Evolutionary conservation across 2,888 invertebrate species (phyloP), one percentile per base, ranked within the genome.

Genomic region (Chrysolina haemoptera): DNA sequence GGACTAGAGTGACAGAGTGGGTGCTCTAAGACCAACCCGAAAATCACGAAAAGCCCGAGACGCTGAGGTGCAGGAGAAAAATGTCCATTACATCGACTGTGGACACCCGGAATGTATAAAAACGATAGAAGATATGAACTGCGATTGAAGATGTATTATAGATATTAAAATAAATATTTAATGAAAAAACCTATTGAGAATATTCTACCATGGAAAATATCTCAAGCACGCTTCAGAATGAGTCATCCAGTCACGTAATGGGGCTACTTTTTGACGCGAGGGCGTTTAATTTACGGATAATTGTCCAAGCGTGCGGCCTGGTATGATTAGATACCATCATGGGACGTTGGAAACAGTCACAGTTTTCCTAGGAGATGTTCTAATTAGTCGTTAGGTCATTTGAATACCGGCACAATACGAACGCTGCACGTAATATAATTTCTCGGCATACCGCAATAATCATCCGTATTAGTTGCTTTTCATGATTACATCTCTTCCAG

Each of bases 351-450:
- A 41, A 68, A 72, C 65, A 18, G 84, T 84, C 84, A 79, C 84
- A 83, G 83, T 83, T 82, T 80, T 84, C 85, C 84, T 83, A 80
- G 79, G 85, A 86, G 86, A 86, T 86, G 86, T 85, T 85, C 85
- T 86, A 86, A 86, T 86, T 86, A 86, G 84, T 80, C 82, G 78
- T 41, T 27, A 27, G 59, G 59, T 59, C 59, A 35, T 59, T 59
- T 59, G 59, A 59, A 59, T 59, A 59, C 81, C 82, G 79, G 79
- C 83, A 82, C 82, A 84, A 84, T 83, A 83, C 82, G 83, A 83
- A 82, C 82, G 81, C 80, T 80, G 75, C 84, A 83, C 84, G 83
- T 79, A 83, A 84, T 84, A 85, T 84, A 84, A 85, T 84, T 85
- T 85, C 84, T n/a, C n/a, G n/a, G 8, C 4, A n/a, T 35, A 27